Conservation (phyloP, 2,113 vertebrate species). For the Nothobranchius kuhntae region DNA sequence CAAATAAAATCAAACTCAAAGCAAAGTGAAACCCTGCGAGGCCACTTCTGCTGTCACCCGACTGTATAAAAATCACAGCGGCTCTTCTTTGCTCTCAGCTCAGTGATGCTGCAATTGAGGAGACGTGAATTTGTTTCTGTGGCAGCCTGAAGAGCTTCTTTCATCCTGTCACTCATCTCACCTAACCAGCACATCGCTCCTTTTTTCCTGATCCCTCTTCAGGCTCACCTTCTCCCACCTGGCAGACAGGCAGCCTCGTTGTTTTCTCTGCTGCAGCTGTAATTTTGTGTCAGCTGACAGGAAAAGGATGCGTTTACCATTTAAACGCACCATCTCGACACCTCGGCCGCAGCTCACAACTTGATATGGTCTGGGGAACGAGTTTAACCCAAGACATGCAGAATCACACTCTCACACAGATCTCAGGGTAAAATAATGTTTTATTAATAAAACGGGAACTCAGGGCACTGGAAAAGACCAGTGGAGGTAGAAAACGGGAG, state of each 20-base stretch:
- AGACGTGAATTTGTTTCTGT: slow-evolving; percentile 56
- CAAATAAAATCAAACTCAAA: slow-evolving; percentile 14
- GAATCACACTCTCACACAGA: no score
- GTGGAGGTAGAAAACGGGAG: no score
- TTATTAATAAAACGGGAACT: no score
- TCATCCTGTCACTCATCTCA: slow-evolving; percentile 65
- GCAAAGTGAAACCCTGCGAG: slow-evolving; percentile 31
- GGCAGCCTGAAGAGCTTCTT: slow-evolving; percentile 59
- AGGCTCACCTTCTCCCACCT: slow-evolving; percentile 15
- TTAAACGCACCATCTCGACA: slow-evolving; percentile 52
- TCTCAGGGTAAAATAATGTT: no score
- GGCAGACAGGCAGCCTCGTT: slow-evolving; percentile 52
- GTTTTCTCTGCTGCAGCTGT: slow-evolving; percentile 56
- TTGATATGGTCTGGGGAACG: no score
- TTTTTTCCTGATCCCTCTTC: slow-evolving; percentile 29
- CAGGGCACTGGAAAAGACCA: no score
- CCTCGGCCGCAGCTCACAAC: slow-evolving; percentile 45
- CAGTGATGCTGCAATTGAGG: slow-evolving; percentile 53
- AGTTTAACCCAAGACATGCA: no score
- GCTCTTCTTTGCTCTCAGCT: slow-evolving; percentile 23
- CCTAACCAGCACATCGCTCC: slow-evolving; percentile 40
- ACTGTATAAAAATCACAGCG: slow-evolving; percentile 37
- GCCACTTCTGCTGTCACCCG: slow-evolving; percentile 25
- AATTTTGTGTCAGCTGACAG: slow-evolving; percentile 63
- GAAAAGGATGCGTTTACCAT: slow-evolving; percentile 60